These are phyloP conservation scores for Danio aesculapii DNA, from an alignment of 2,797 vertebrate genomes.

Conservation along the genomic window DNA sequence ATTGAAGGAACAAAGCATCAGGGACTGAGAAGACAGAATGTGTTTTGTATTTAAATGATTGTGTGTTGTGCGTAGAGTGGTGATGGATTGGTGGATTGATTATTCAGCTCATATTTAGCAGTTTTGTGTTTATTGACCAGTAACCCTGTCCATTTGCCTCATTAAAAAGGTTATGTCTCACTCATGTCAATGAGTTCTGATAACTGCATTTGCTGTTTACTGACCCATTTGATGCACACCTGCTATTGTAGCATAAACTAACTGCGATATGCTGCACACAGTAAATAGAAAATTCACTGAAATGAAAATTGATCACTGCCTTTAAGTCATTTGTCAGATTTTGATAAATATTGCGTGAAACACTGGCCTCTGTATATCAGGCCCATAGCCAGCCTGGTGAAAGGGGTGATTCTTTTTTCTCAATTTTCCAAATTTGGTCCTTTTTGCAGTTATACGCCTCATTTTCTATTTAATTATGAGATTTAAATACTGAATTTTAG, in stretches of 20 bases:
- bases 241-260: not conserved
- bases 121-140: not conserved
- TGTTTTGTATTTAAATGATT: not conserved
- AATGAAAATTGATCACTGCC: not conserved
- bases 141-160: not conserved
- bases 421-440: too few species aligned
- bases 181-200: too few species aligned
- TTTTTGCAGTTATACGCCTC: too few species aligned
- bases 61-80: not conserved
- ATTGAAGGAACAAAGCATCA: constrained; percentile 72
- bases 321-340: not conserved
- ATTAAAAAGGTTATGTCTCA: not conserved
- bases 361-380: not conserved
- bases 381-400: too few species aligned
- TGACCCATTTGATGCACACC: not conserved
- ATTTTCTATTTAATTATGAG: too few species aligned
- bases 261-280: not conserved
- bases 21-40: constrained; percentile 51
- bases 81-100: not conserved
- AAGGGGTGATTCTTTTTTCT: too few species aligned
- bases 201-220: not conserved
- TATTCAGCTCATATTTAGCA: not conserved
- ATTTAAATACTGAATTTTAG: too few species aligned
- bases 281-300: not conserved
- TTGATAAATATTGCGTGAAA: not conserved